phyloP scores from a whole-genome alignment of 2,888 invertebrate genomes.

The Boloria euphrosyne region DNA sequence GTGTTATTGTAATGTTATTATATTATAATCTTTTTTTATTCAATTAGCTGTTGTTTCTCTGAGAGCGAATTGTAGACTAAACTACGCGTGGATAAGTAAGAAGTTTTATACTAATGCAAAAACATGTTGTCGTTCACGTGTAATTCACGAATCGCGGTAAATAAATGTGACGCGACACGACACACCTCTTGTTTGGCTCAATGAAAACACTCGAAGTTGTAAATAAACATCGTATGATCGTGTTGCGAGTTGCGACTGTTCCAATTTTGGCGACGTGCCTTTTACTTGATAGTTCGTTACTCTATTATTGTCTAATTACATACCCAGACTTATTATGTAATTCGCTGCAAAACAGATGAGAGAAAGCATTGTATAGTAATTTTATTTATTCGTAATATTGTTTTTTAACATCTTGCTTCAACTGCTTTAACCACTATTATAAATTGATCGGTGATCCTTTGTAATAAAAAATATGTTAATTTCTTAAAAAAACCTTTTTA shows the following conservation, averaged over 20 bases:
- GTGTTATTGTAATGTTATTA: conserved; percentile 7
- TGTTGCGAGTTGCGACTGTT: conserved; percentile 53
- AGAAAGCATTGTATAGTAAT: not conserved
- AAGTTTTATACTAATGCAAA: conserved; percentile 58
- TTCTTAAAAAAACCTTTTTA: no score
- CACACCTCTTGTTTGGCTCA: conserved; percentile 60
- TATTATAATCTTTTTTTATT: conserved; percentile 1
- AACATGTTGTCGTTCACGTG: conserved; percentile 59
- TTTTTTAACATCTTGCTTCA: no score
- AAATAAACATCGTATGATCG: conserved; percentile 71
- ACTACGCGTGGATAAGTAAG: conserved; percentile 27
- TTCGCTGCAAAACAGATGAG: not conserved
- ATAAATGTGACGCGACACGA: conserved; percentile 40
- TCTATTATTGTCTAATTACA: conserved; percentile 15
- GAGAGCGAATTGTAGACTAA: conserved; percentile 47
- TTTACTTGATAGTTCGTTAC: conserved; percentile 3
- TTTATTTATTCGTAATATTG: no score
- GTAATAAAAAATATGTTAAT: no score
- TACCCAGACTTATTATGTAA: conserved; percentile 2
- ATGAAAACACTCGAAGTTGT: conserved; percentile 51
- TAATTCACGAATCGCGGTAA: conserved; percentile 35
- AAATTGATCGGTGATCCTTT: no score
- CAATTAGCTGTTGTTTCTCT: conserved; percentile 31
- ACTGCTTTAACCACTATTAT: no score
- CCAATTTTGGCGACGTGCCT: conserved; percentile 45